Evolutionary conservation across 2,888 invertebrate species (phyloP), one percentile per base, ranked within the genome.

Genomic region (Altica lythri): DNA sequence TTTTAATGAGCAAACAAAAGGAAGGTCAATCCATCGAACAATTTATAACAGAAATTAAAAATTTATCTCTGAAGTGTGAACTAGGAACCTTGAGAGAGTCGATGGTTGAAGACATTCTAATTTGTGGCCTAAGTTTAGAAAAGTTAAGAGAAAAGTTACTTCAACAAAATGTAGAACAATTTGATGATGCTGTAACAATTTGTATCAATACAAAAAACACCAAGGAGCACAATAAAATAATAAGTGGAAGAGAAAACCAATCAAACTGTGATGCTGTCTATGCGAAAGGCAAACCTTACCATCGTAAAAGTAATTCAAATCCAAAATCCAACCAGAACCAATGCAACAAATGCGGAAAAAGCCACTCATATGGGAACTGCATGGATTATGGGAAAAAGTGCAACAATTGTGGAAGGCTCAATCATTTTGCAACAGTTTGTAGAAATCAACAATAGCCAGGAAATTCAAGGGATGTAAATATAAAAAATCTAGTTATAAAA

Each of bases 131-230:
- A 25, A 32, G 29, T 12, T 51, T 22, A 10, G 44, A 54, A 16
- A 47, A 52, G 42, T 10, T 60, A 8, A 49, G 59, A 27, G 51
- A 61, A 44, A 50, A 52, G 13, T 46, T 62, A 19, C 40, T 65
- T 1, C 32, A 51, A 18, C 53, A 58, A 42, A 54, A 55, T 18
- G 43, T 35, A 3, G 42, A 56, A 25, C 57, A 59, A 1, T 19
- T 65, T 6, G 55, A 55, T 8, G 59, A 53, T 22, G 53, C 58
- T 4, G 34, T 62, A 9, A 54, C 38, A 27, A 49, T 56, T 8
- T 62, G 60, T 48, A 27, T 55, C 10, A 57, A 50, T 12, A 46
- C 49, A 8, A 59, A 62, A 32, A 30, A 47, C 4, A 56, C 56
- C n/a, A n/a, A n/a, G n/a, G n/a, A n/a, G n/a, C n/a, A n/a, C n/a